These are phyloP conservation scores for Amblyraja radiata DNA, from an alignment of 2,797 vertebrate genomes.

Conservation along the genomic window DNA sequence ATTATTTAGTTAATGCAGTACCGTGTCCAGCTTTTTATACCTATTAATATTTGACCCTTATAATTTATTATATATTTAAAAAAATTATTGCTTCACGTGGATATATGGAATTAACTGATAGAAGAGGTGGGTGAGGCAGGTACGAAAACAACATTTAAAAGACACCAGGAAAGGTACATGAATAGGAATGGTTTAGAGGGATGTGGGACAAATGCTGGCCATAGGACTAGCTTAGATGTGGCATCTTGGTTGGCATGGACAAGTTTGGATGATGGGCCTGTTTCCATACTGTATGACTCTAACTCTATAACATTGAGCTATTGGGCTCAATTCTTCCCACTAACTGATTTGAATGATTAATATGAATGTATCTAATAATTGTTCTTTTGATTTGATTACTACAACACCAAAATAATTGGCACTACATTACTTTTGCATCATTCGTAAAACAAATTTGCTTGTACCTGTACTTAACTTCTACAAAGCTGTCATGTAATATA, in stretches of 20 bases:
- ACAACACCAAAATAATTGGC: neutral
- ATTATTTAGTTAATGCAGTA: neutral
- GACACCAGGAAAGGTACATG: no score
- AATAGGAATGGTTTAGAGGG: no score
- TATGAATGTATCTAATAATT: neutral
- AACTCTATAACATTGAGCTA: neutral
- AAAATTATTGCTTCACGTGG: no score
- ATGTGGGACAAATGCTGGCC: no score
- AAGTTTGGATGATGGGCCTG: no score
- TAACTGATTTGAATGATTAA: neutral
- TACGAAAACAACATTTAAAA: no score
- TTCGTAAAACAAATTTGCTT: neutral
- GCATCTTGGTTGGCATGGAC: no score
- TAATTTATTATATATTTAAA: neutral
- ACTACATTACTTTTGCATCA: neutral
- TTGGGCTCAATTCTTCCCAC: neutral
- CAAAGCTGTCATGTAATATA: neutral
- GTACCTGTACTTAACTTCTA: neutral
- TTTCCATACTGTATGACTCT: no score
- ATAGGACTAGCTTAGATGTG: no score
- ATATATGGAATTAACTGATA: no score
- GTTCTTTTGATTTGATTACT: neutral
- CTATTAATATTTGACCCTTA: neutral
- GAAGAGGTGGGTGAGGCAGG: no score
- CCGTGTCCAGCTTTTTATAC: neutral